Percentiles rank a stretch among this genome's conserved stretches.
Conservation (phyloP, 1,140 invertebrate genomes). For the Andricus grossulariae region DNA sequence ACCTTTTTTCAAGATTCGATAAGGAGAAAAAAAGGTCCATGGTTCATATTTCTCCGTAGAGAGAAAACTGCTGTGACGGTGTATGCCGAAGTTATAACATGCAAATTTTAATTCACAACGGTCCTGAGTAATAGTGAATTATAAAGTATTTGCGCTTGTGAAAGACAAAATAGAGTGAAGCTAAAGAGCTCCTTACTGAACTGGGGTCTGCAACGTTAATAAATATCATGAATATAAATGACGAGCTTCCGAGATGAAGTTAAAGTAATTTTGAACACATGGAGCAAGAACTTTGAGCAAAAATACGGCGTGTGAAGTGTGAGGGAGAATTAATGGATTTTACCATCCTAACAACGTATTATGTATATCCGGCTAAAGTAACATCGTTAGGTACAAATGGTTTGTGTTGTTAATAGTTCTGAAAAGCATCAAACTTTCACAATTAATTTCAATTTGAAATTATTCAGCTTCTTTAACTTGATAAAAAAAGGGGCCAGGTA, state of each 20-base stretch:
- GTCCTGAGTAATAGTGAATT: not conserved
- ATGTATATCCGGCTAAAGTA: slow-evolving; percentile 8
- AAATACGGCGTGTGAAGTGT: not conserved
- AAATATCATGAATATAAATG: slow-evolving; percentile 30
- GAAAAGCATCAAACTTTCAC: not conserved
- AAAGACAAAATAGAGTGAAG: not conserved
- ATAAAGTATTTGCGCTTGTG: slow-evolving; percentile 5
- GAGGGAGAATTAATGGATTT: slow-evolving; percentile 25
- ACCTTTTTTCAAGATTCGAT: slow-evolving; percentile 1
- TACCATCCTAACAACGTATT: slow-evolving; percentile 15
- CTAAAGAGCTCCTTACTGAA: slow-evolving; percentile 20
- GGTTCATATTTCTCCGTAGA: not conserved
- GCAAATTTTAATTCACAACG: slow-evolving; percentile 22
- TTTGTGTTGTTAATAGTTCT: slow-evolving; percentile 1
- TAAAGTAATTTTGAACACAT: slow-evolving; percentile 27
- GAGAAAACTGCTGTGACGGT: not conserved
- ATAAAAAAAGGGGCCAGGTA: slow-evolving; percentile 20
- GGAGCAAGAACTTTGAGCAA: slow-evolving; percentile 28
- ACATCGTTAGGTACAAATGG: slow-evolving; percentile 1
- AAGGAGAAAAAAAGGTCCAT: not conserved
- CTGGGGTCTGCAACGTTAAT: slow-evolving; percentile 1
- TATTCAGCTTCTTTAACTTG: slow-evolving; percentile 41
- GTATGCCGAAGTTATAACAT: slow-evolving; percentile 9
- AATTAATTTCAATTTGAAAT: not conserved
- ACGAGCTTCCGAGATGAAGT: slow-evolving; percentile 20